Conservation (phyloP, 1,140 invertebrate species). For the Eubasilissa regina region DNA sequence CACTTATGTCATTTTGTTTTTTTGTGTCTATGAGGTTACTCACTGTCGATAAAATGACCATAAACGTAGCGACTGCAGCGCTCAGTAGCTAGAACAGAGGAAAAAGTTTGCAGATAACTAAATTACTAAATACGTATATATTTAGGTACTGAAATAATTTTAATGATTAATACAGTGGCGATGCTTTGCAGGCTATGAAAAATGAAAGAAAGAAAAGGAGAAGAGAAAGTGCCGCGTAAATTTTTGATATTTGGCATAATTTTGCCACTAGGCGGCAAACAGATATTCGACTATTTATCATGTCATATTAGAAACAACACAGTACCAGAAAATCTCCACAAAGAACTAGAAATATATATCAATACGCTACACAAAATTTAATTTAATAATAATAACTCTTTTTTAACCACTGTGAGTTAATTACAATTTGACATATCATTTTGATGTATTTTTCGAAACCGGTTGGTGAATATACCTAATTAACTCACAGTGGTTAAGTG, state of each 20-base stretch:
- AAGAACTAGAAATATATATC: no score
- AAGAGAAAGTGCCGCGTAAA: not conserved
- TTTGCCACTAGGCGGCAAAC: no score
- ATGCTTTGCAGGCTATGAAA: not conserved
- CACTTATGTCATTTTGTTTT: constrained; percentile 21
- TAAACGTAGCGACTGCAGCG: constrained; percentile 53
- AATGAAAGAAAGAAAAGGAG: not conserved
- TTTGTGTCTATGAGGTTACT: constrained; percentile 43
- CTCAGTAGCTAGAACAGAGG: constrained; percentile 50
- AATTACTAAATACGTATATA: not conserved
- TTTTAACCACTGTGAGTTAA: no score
- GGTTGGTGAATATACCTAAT: no score
- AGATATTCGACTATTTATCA: no score
- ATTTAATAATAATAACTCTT: no score
- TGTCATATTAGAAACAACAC: no score
- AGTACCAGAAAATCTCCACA: no score
- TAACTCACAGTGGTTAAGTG: no score
- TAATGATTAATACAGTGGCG: not conserved
- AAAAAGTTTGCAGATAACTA: not conserved
- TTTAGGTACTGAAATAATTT: not conserved
- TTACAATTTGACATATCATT: no score
- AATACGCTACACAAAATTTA: no score
- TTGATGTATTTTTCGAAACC: no score
- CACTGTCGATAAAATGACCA: constrained; percentile 54
- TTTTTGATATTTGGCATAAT: not conserved